These are phyloP conservation scores for Trachops cirrhosus DNA, from an alignment of 2,797 vertebrate species.

Conservation along the genomic window DNA sequence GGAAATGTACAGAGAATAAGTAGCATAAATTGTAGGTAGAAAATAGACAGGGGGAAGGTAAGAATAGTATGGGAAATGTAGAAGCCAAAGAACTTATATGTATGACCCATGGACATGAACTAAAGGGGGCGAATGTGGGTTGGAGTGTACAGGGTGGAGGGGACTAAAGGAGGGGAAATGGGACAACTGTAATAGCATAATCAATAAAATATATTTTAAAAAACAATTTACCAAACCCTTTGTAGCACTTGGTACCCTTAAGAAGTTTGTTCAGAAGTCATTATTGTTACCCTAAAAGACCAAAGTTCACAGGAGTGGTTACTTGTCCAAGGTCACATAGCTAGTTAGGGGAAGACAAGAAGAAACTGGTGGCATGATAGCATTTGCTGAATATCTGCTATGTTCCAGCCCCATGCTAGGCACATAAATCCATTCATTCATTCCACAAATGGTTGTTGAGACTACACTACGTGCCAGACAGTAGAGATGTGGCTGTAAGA, in stretches of 20 bases:
- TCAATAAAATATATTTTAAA: too few relatives aligned
- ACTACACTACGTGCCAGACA: not conserved
- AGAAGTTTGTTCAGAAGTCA: not conserved
- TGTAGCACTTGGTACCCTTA: not conserved
- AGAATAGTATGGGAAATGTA: too few relatives aligned
- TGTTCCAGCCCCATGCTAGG: not conserved
- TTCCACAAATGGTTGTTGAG: not conserved
- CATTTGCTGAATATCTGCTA: not conserved
- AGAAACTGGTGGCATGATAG: not conserved
- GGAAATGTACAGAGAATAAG: too few relatives aligned
- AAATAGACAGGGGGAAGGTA: too few relatives aligned
- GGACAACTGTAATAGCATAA: too few relatives aligned
- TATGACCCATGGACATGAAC: too few relatives aligned
- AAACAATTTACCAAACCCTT: not conserved
- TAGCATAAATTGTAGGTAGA: too few relatives aligned
- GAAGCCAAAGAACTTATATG: too few relatives aligned
- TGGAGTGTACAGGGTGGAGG: too few relatives aligned
- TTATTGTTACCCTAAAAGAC: not conserved
- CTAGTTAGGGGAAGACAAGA: not conserved
- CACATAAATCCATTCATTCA: not conserved
- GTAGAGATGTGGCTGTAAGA: not conserved
- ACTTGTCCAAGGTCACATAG: not conserved
- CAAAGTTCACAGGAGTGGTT: not conserved
- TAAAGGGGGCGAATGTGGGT: too few relatives aligned
- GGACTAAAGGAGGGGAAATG: too few relatives aligned